Conservation (phyloP, 2,797 vertebrate species). For the Manis crassicaudata region DNA sequence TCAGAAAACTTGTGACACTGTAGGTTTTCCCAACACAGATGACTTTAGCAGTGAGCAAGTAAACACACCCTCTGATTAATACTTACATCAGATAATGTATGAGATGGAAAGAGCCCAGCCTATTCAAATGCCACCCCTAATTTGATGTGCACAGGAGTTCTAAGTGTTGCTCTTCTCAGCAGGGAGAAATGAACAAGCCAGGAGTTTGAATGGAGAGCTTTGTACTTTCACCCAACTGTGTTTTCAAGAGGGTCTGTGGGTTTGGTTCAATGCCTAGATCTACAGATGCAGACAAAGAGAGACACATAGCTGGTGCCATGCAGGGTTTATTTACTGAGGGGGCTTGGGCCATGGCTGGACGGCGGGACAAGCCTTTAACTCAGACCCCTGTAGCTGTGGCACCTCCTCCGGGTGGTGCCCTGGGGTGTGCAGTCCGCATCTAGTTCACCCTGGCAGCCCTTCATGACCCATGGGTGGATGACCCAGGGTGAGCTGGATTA, state of each 20-base stretch:
- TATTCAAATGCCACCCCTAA: conserved; percentile 29
- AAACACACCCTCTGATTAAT: neutral
- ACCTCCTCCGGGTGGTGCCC: conserved; percentile 3
- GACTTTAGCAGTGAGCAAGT: neutral
- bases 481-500: neutral
- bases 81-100: neutral
- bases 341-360: conserved; percentile 40
- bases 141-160: conserved; percentile 41
- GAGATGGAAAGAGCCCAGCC: conserved; percentile 39
- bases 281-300: conserved; percentile 77
- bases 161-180: conserved; percentile 28
- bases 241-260: conserved; percentile 71
- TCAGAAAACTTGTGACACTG: neutral
- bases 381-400: conserved; percentile 33
- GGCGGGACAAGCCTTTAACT: conserved; percentile 70
- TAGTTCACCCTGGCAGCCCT: neutral
- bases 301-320: conserved; percentile 59
- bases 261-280: conserved; percentile 82
- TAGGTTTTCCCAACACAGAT: neutral
- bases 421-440: neutral
- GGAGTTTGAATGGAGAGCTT: conserved; percentile 77
- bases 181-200: conserved; percentile 23
- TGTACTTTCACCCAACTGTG: conserved; percentile 70
- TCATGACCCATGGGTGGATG: neutral
- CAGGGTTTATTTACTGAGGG: conserved; percentile 69